These are phyloP conservation scores for Drosophila lacteicornis DNA, from an alignment of 1,140 invertebrate species.

Conservation along the genomic window DNA sequence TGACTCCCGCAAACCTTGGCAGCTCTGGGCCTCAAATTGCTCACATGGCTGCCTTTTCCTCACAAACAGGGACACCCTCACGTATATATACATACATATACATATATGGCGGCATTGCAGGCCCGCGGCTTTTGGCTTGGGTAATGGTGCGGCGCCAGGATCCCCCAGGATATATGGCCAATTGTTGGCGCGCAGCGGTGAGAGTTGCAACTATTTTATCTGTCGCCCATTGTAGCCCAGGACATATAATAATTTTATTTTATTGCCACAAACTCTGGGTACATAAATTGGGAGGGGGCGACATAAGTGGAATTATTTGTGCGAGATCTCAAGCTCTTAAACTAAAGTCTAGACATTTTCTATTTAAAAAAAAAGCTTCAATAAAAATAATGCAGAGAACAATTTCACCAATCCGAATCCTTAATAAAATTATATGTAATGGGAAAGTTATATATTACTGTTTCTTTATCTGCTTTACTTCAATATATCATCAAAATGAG, in stretches of 20 bases:
- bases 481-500: conserved; percentile 14
- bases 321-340: not conserved
- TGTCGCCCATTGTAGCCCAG: conserved; percentile 24
- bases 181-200: conserved; percentile 40
- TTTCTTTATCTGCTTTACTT: not conserved
- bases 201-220: conserved; percentile 47
- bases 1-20: not conserved
- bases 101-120: conserved; percentile 23
- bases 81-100: not conserved
- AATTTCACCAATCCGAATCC: no score
- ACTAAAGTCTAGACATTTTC: conserved; percentile 4
- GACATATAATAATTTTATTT: conserved; percentile 46
- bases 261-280: conserved; percentile 11
- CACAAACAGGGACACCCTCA: not conserved
- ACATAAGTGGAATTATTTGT: not conserved
- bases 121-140: conserved; percentile 33
- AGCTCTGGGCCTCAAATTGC: conserved; percentile 29
- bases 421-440: no score
- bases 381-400: no score
- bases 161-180: conserved; percentile 39
- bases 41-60: conserved; percentile 30
- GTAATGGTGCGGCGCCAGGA: conserved; percentile 32
- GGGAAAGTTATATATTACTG: not conserved
- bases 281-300: conserved; percentile 12
- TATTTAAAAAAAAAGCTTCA: not conserved